Conservation (phyloP, 2,797 vertebrate species). For the Cyprinella venusta region DNA sequence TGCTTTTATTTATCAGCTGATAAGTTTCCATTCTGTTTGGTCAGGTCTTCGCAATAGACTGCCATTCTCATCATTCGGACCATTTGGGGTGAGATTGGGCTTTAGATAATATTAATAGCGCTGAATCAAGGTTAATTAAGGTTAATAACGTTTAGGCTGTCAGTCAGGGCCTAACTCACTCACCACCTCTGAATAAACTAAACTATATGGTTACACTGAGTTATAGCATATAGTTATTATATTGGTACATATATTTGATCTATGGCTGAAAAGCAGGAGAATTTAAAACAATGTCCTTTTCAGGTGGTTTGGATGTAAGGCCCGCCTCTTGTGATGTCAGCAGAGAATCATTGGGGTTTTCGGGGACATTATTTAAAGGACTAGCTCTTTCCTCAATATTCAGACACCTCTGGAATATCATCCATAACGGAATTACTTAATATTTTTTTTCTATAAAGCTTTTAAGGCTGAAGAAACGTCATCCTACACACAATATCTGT, state of each 20-base stretch:
- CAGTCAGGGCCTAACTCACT: neutral
- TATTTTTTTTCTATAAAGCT: conserved; percentile 28
- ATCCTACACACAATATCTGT: conserved; percentile 45
- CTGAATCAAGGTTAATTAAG: conserved; percentile 11
- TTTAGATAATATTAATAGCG: neutral
- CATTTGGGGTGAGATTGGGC: neutral
- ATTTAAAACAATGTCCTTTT: conserved; percentile 45
- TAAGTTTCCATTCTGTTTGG: neutral
- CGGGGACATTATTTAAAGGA: conserved; percentile 67
- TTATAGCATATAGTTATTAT: neutral
- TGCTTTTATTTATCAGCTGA: neutral
- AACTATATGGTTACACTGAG: neutral
- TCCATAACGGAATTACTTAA: conserved; percentile 58
- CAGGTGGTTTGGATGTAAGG: conserved; percentile 48
- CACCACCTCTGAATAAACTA: neutral
- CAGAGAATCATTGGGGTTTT: conserved; percentile 58
- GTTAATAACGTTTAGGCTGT: conserved; percentile 3
- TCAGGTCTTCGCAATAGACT: neutral
- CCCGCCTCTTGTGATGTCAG: conserved; percentile 66
- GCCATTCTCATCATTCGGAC: neutral
- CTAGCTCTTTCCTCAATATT: conserved; percentile 43
- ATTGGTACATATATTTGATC: neutral
- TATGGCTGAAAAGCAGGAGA: neutral
- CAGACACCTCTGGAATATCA: conserved; percentile 57
- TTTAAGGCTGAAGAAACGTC: conserved; percentile 44